These are phyloP conservation scores for Mermis nigrescens DNA, from an alignment of 2,888 invertebrate species.

Conservation along the genomic window DNA sequence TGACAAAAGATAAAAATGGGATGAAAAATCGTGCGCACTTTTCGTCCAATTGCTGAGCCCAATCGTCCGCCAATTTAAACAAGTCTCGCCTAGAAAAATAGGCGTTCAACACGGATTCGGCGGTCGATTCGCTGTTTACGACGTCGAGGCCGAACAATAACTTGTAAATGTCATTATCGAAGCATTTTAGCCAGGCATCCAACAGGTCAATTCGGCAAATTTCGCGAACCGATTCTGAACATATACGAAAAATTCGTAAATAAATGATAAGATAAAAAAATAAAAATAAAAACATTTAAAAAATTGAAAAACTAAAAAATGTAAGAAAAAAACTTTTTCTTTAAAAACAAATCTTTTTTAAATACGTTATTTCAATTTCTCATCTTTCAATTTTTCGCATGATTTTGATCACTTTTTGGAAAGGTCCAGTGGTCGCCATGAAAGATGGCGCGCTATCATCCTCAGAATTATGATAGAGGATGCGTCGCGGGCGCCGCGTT, in stretches of 20 bases:
- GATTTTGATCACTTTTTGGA: too few species aligned
- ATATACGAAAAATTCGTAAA: too few species aligned
- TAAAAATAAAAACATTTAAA: too few species aligned
- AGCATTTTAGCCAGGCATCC: slow-evolving; percentile 54
- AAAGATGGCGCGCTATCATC: too few species aligned
- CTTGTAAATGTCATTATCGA: slow-evolving; percentile 49
- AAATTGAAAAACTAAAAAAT: too few species aligned
- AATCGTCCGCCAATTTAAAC: slow-evolving; percentile 19
- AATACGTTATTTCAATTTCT: too few species aligned
- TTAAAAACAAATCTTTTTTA: slow-evolving; percentile 7
- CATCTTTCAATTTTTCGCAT: too few species aligned
- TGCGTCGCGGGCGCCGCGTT: too few species aligned
- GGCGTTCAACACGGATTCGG: slow-evolving; percentile 40
- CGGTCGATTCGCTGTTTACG: slow-evolving; percentile 44
- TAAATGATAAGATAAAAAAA: too few species aligned
- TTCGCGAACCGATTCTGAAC: slow-evolving; percentile 31
- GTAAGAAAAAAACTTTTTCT: slow-evolving; percentile 1
- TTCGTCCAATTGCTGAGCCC: not conserved
- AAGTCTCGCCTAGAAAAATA: slow-evolving; percentile 40
- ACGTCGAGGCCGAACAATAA: slow-evolving; percentile 55
- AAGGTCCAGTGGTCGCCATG: too few species aligned
- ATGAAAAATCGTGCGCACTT: not conserved
- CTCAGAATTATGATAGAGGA: too few species aligned
- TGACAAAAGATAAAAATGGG: too few species aligned
- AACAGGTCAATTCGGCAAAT: slow-evolving; percentile 38